phyloP scores from a whole-genome alignment of 2,888 invertebrate genomes.

The Rambutsinella grinnellia region DNA sequence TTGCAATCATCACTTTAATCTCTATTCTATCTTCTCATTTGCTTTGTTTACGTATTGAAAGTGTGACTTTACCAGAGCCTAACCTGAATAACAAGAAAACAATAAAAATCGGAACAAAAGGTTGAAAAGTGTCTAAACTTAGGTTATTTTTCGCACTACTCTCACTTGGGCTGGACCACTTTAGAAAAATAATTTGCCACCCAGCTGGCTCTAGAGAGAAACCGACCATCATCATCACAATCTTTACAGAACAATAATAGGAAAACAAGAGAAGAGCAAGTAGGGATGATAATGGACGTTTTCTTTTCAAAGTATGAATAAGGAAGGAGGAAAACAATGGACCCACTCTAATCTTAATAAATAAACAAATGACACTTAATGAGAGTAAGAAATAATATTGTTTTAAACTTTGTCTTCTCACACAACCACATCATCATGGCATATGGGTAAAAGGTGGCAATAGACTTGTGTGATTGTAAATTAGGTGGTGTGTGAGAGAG shows the following conservation, averaged over 20 bases:
- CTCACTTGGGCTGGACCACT: conserved; percentile 50
- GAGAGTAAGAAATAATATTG: conserved; percentile 42
- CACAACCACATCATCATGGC: too few relatives aligned
- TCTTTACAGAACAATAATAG: background rate
- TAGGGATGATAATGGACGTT: background rate
- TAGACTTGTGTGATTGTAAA: background rate
- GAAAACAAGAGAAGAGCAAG: background rate
- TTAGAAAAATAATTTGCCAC: conserved; percentile 54
- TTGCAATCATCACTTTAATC: background rate
- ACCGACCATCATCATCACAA: background rate
- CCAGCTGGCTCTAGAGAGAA: conserved; percentile 36
- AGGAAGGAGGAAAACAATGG: conserved; percentile 48
- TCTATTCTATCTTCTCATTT: background rate
- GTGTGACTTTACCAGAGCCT: background rate
- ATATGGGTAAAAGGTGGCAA: too few relatives aligned
- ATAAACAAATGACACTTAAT: conserved; percentile 59
- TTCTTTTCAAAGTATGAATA: conserved; percentile 10
- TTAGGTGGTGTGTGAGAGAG: background rate
- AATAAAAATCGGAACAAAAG: background rate
- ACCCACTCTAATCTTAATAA: conserved; percentile 47
- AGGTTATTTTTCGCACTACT: conserved; percentile 1
- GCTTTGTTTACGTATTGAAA: too few relatives aligned
- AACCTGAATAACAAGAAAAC: background rate
- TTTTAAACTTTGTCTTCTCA: background rate
- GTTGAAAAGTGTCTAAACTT: background rate